These are phyloP conservation scores for Dasypogon diadema DNA, from an alignment of 2,888 invertebrate genomes.

Conservation along the genomic window DNA sequence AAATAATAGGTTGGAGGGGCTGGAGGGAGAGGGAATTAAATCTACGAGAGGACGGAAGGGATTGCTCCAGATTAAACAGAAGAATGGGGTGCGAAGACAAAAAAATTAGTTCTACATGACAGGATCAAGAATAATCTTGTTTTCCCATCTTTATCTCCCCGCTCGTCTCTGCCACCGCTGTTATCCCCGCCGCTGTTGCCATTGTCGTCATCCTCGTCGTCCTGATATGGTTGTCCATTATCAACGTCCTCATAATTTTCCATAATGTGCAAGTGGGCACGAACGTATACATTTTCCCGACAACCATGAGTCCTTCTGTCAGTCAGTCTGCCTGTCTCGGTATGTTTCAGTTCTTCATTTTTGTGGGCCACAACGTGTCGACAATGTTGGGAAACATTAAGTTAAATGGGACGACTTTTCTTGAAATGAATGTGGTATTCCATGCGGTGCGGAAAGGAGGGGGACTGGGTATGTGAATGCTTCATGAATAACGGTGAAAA, in stretches of 20 bases:
- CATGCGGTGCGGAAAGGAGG: too few species aligned
- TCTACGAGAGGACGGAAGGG: slow-evolving; percentile 12
- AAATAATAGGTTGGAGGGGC: not conserved
- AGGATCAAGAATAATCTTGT: slow-evolving; percentile 44
- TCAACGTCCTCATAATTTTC: slow-evolving; percentile 35
- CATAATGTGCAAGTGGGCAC: slow-evolving; percentile 38
- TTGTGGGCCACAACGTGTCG: too few species aligned
- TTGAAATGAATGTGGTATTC: too few species aligned
- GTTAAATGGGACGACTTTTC: too few species aligned
- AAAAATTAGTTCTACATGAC: slow-evolving; percentile 49
- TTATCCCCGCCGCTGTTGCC: not conserved
- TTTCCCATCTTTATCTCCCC: slow-evolving; percentile 1
- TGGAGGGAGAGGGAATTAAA: slow-evolving; percentile 29
- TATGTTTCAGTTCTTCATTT: slow-evolving; percentile 4
- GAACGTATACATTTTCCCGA: slow-evolving; percentile 9
- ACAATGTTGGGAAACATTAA: too few species aligned
- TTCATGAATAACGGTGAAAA: too few species aligned
- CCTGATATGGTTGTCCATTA: not conserved
- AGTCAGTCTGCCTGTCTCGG: not conserved
- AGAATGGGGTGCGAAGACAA: slow-evolving; percentile 43
- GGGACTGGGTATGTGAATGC: too few species aligned
- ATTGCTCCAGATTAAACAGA: slow-evolving; percentile 20
- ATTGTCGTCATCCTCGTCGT: not conserved
- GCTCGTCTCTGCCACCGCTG: not conserved
- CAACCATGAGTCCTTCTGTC: not conserved